phyloP scores from a whole-genome alignment of 2,888 invertebrate genomes.

The Morinoia aosen region DNA sequence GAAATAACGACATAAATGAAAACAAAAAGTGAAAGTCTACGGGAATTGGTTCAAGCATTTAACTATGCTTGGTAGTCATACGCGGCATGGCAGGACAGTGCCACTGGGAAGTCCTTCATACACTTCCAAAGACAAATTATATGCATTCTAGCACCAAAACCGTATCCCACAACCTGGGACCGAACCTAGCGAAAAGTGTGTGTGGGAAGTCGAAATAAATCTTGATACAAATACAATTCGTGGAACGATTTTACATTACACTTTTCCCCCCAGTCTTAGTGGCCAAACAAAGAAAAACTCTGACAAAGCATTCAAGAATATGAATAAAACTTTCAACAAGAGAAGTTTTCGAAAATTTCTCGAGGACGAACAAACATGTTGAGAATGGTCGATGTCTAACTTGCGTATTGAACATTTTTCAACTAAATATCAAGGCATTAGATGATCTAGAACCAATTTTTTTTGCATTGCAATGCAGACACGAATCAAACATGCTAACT shows the following conservation, averaged over 20 bases:
- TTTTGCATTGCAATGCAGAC: no score
- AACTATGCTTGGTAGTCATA: neutral
- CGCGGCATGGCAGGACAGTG: neutral
- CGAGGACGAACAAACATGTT: no score
- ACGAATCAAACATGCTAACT: no score
- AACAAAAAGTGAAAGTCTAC: neutral
- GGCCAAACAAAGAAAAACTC: neutral
- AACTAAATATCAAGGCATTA: no score
- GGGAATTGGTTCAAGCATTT: neutral
- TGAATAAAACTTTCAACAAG: no score
- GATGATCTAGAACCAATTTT: no score
- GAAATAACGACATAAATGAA: neutral
- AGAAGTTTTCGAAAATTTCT: no score
- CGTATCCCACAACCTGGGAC: neutral
- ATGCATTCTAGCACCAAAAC: neutral
- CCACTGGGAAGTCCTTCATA: neutral
- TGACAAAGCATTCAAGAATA: neutral
- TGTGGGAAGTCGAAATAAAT: neutral
- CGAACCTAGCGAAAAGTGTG: neutral
- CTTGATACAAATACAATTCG: no score
- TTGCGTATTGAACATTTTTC: no score
- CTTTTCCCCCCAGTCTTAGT: neutral
- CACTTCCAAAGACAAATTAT: neutral
- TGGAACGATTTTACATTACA: neutral
- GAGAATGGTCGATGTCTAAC: no score